phyloP scores from a whole-genome alignment of 1,140 invertebrate species.

The Manduca sexta region DNA sequence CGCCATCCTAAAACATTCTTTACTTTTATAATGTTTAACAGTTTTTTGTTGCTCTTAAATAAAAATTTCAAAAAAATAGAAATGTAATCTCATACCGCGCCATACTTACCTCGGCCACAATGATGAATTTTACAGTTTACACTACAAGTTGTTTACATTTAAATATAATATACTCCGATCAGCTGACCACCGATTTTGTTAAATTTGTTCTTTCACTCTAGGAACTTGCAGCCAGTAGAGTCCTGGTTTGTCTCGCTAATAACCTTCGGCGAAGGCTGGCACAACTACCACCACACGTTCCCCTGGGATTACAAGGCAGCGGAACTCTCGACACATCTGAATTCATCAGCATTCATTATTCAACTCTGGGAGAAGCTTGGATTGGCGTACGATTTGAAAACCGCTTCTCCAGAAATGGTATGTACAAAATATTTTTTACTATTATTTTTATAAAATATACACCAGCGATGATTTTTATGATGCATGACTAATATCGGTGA shows the following conservation, averaged over 20 bases:
- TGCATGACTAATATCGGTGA: too few relatives aligned
- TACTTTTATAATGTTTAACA: neutral
- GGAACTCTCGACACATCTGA: conserved; percentile 72
- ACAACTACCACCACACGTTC: conserved; percentile 89
- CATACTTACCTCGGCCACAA: too few relatives aligned
- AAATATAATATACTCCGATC: neutral
- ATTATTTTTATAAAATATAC: too few relatives aligned
- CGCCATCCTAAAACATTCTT: too few relatives aligned
- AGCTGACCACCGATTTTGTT: neutral
- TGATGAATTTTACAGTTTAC: too few relatives aligned
- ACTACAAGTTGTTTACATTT: neutral
- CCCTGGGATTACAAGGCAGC: conserved; percentile 82
- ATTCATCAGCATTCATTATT: conserved; percentile 66
- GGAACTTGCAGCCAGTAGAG: conserved; percentile 72
- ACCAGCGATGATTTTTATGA: too few relatives aligned
- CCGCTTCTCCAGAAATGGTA: conserved; percentile 69
- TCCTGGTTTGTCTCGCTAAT: conserved; percentile 72
- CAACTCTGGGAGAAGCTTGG: conserved; percentile 65
- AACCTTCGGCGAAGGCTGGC: conserved; percentile 80
- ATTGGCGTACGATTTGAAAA: conserved; percentile 79
- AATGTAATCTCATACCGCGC: too few relatives aligned
- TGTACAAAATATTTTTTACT: conserved; percentile 7
- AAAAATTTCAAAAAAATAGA: too few relatives aligned
- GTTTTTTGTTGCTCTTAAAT: too few relatives aligned
- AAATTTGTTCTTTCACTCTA: neutral